Percentiles rank a stretch among this genome's conserved stretches.
Conservation (phyloP, 2,888 invertebrate genomes). For the Stenichneumon culpator region DNA sequence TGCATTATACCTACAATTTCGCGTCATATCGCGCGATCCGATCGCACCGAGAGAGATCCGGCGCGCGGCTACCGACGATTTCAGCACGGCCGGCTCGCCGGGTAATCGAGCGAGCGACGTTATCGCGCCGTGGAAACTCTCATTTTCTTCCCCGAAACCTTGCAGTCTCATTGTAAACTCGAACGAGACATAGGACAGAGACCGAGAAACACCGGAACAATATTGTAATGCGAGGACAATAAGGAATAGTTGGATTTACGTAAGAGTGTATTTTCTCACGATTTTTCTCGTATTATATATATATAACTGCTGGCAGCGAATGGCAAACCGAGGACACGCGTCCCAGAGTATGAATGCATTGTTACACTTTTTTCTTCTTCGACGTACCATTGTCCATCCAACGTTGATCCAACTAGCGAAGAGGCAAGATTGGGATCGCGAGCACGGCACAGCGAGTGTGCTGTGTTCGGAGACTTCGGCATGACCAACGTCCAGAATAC, state of each 20-base stretch:
- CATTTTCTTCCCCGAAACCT: constrained; percentile 40
- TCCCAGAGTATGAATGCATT: constrained; percentile 68
- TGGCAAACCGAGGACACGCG: constrained; percentile 44
- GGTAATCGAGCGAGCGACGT: constrained; percentile 55
- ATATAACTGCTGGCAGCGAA: constrained; percentile 46
- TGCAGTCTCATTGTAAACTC: constrained; percentile 6
- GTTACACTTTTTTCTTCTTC: constrained; percentile 53
- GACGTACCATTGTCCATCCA: constrained; percentile 56
- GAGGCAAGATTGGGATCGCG: constrained; percentile 71
- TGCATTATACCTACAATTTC: constrained; percentile 84
- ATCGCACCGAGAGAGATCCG: constrained; percentile 70
- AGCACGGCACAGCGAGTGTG: constrained; percentile 38
- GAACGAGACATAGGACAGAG: too few relatives aligned
- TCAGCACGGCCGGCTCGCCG: constrained; percentile 24
- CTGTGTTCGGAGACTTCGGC: constrained; percentile 21
- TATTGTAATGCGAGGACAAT: constrained; percentile 58
- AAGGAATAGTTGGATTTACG: constrained; percentile 72
- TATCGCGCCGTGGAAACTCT: constrained; percentile 46
- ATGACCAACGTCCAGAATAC: constrained; percentile 69
- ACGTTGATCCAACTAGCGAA: constrained; percentile 66
- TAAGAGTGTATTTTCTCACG: constrained; percentile 66
- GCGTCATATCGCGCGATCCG: constrained; percentile 79
- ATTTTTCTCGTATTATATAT: constrained; percentile 70
- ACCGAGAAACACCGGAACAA: constrained; percentile 29
- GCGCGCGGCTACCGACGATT: constrained; percentile 45